Conservation (phyloP, 2,888 invertebrate genomes). For the Petrolisthes cinctipes region DNA sequence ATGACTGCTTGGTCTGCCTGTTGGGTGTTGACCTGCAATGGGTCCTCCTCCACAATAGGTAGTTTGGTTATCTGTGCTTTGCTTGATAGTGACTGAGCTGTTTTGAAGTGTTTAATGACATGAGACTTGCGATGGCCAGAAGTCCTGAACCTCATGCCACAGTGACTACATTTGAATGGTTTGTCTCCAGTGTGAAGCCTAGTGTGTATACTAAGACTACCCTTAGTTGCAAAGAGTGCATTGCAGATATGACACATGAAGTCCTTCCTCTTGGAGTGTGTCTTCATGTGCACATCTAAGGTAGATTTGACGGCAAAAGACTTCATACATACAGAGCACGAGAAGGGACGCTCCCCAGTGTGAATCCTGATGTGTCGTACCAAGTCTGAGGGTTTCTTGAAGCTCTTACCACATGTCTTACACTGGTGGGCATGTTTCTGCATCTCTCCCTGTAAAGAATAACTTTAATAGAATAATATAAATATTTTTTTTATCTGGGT, state of each 20-base stretch:
- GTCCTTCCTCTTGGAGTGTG: constrained; percentile 73
- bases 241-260: constrained; percentile 77
- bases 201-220: constrained; percentile 82
- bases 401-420: constrained; percentile 70
- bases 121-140: constrained; percentile 79
- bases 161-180: constrained; percentile 88
- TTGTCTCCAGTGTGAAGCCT: constrained; percentile 84
- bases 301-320: constrained; percentile 78
- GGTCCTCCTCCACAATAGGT: constrained; percentile 16
- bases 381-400: constrained; percentile 72
- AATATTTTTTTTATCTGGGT: no score
- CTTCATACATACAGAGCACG: constrained; percentile 69
- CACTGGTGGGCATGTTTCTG: constrained; percentile 67
- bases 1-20: constrained; percentile 43
- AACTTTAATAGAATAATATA: no score
- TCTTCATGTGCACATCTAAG: constrained; percentile 75
- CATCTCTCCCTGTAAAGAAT: constrained; percentile 46
- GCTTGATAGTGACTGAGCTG: constrained; percentile 23
- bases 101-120: constrained; percentile 70
- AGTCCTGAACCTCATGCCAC: constrained; percentile 78
- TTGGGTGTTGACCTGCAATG: neutral
- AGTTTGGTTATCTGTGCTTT: neutral
- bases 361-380: constrained; percentile 72
- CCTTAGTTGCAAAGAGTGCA: constrained; percentile 76
- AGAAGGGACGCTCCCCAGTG: constrained; percentile 71